Evolutionary conservation across 2,888 invertebrate genomes (phyloP).

Genomic region (Timema podura): DNA sequence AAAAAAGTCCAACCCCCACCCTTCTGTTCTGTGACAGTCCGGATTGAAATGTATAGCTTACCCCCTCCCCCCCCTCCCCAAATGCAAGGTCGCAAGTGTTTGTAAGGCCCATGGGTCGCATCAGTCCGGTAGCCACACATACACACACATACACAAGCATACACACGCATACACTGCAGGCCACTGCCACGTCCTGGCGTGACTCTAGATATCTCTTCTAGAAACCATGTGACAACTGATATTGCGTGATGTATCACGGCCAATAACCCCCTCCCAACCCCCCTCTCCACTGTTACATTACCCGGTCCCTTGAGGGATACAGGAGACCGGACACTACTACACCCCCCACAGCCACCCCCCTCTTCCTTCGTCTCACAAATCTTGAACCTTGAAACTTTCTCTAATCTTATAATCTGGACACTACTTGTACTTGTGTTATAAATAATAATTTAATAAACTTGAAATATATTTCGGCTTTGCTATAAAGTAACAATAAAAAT

Average conservation of each 20-base stretch:
- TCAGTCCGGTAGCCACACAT: conserved; percentile 23
- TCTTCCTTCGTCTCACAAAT: neutral
- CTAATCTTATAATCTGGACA: no score
- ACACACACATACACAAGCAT: conserved; percentile 13
- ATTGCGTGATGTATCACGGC: conserved; percentile 28
- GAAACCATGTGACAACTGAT: conserved; percentile 26
- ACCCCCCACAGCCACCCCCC: neutral
- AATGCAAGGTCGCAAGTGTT: neutral
- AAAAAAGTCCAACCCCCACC: no score
- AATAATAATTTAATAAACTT: no score
- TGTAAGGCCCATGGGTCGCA: conserved; percentile 28
- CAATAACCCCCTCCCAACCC: neutral
- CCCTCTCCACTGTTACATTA: neutral
- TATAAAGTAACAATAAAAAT: no score
- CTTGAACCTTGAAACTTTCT: no score
- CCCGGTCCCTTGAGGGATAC: neutral
- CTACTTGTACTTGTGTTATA: no score
- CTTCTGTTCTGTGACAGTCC: conserved; percentile 22
- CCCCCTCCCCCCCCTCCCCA: conserved; percentile 6
- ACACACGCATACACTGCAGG: conserved; percentile 11
- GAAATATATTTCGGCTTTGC: no score
- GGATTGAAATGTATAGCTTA: conserved; percentile 32
- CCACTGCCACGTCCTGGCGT: neutral
- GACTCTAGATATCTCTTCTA: neutral
- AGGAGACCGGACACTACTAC: neutral